Percentiles rank a stretch among this genome's conserved stretches.
Conservation (phyloP, 53 echinoderm and acorn worm species). For the Patiria pectinifera region DNA sequence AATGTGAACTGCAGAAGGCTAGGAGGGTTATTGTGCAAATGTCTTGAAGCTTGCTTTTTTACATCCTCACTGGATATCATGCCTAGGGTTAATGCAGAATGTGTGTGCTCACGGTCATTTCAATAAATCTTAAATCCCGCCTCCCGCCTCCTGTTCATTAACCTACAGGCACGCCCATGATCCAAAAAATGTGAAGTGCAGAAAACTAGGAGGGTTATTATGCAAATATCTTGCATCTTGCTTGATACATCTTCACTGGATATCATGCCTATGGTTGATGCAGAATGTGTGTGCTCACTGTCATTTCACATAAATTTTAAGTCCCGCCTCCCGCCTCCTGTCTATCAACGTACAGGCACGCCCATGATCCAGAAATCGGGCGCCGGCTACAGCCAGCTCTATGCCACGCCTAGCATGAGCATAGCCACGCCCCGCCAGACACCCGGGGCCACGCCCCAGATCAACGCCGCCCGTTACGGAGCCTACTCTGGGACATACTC, state of each 20-base stretch:
- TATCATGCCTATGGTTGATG: too few species aligned
- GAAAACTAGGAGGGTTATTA: too few species aligned
- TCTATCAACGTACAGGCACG: conserved; percentile 64
- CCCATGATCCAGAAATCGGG: conserved; percentile 95
- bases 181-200: conserved; percentile 85
- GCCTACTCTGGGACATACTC: conserved; percentile 72
- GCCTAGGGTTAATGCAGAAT: too few species aligned
- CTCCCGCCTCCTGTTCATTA: background rate
- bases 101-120: too few species aligned
- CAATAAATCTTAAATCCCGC: background rate
- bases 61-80: too few species aligned
- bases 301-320: background rate
- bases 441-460: conserved; percentile 80
- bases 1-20: background rate
- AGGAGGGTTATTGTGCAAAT: too few species aligned
- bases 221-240: too few species aligned
- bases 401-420: conserved; percentile 86
- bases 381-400: conserved; percentile 82
- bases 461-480: conserved; percentile 75
- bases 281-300: too few species aligned
- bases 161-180: conserved; percentile 84
- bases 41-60: background rate
- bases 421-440: conserved; percentile 90
- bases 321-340: background rate
- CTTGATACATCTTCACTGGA: too few species aligned